Base-by-base conservation (phyloP, 2,797 vertebrate species). In the Crotalus adamanteus region DNA sequence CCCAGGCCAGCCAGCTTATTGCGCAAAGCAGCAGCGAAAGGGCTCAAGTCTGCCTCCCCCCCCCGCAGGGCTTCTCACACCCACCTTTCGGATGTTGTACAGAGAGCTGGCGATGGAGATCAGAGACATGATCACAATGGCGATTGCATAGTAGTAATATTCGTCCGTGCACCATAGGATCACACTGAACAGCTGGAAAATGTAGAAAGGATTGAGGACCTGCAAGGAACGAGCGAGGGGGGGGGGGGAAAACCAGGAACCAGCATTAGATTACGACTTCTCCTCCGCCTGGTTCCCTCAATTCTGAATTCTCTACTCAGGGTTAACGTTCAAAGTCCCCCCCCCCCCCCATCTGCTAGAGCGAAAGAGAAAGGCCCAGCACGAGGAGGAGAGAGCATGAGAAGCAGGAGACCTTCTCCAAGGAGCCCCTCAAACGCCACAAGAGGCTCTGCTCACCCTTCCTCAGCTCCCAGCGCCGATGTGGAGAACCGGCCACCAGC, bases 121-220 rank as follows among this genome's bases (percentile, higher is more conserved):
- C 96, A 99, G 93, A 87, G 99, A 99, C 99, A 99, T 99, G 96
- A 99, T 95, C 95, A 99, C 98, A 97, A 99, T 99, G 97, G 99
- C 98, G 96, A 97, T 96, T 97, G 99, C 99, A 97, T 99, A 99
- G 98, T 99, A 99, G 97, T 99, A 99, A 98, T 99, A 99, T 95
- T 99, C 99, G 97, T 99, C 98, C 94, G 98, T 97, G 97, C 97
- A 98, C 99, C 99, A 99, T 94, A 99, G 97, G 97, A 99, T 98
- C 97, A 99, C 98, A 98, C 99, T 99, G 98, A 99, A 99, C 96
- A 99, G 98, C 97, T 99, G 99, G 98, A 99, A 99, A 98, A 99
- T 98, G 98, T 99, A 99, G 97, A 99, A 99, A 97, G 99, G 99
- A 95, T 99, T 99, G 97, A 99, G 99, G 97, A 99, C 99, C 99